Conservation (phyloP, 2,888 invertebrate species). For the Eremobia ochroleuca region DNA sequence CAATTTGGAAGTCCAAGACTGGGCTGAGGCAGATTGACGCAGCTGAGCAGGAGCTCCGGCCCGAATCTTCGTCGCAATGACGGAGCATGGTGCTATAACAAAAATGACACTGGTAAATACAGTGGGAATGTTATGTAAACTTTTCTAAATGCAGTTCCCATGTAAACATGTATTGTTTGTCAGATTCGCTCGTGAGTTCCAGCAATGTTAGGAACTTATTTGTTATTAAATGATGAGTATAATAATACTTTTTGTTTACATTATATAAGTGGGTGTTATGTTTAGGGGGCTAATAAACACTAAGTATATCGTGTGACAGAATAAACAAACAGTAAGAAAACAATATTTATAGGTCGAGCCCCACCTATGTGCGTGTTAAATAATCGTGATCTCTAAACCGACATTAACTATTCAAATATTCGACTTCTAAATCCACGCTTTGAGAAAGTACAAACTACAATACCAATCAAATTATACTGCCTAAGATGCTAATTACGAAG, state of each 20-base stretch:
- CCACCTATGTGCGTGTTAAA: constrained; percentile 32
- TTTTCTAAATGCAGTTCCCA: constrained; percentile 15
- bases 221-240: background rate
- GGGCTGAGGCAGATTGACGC: constrained; percentile 84
- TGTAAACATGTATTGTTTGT: constrained; percentile 28
- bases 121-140: constrained; percentile 35
- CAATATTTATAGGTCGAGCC: background rate
- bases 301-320: background rate
- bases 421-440: constrained; percentile 34
- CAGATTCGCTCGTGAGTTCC: background rate
- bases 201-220: background rate
- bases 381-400: constrained; percentile 67
- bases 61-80: constrained; percentile 88
- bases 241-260: constrained; percentile 14
- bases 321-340: background rate
- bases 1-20: constrained; percentile 77
- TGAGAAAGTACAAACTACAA: constrained; percentile 44
- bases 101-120: constrained; percentile 36
- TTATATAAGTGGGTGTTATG: background rate
- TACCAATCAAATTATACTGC: background rate
- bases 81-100: constrained; percentile 82
- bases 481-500: background rate
- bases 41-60: constrained; percentile 88
- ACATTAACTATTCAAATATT: constrained; percentile 69
- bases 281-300: too few relatives aligned